A percentile compares a stretch with the other conserved stretches of the same genome.
Evolutionary conservation across 30 jellyfish, hydroid and myxozoan genomes (phyloP).

Genomic region (Hydractinia symbiolongicarpus): DNA sequence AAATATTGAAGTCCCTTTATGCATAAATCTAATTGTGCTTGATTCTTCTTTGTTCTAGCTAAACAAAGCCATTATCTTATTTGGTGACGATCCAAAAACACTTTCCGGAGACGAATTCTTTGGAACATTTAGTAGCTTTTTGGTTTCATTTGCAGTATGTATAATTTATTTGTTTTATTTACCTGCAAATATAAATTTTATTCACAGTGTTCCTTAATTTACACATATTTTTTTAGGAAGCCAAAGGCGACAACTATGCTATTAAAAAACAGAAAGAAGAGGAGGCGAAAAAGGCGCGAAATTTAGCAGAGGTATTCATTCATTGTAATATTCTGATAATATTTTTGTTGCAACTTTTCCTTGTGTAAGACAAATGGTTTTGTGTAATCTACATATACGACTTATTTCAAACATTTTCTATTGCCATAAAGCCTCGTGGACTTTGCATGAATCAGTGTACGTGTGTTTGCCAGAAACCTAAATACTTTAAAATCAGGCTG

Average conservation of each 20-base stretch:
- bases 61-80: conserved; percentile 56
- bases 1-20: no score
- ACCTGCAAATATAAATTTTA: not conserved
- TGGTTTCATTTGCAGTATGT: conserved; percentile 78
- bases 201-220: not conserved
- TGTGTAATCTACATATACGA: no score
- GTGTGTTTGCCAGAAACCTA: no score
- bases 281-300: conserved; percentile 78
- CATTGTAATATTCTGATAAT: not conserved
- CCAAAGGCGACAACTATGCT: conserved; percentile 78
- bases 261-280: conserved; percentile 71
- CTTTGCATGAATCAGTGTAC: no score
- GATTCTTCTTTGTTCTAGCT: conserved; percentile 37
- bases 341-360: no score
- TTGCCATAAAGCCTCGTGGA: no score
- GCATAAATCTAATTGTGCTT: not conserved
- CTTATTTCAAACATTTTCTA: no score
- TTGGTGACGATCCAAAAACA: conserved; percentile 84
- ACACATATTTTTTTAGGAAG: conserved; percentile 44
- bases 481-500: no score
- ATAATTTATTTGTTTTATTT: not conserved
- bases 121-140: conserved; percentile 64
- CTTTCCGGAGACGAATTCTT: conserved; percentile 64
- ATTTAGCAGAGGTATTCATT: conserved; percentile 64
- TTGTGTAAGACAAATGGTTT: no score